Base-by-base conservation (phyloP, 2,797 vertebrate genomes). In the Danionella dracula region DNA sequence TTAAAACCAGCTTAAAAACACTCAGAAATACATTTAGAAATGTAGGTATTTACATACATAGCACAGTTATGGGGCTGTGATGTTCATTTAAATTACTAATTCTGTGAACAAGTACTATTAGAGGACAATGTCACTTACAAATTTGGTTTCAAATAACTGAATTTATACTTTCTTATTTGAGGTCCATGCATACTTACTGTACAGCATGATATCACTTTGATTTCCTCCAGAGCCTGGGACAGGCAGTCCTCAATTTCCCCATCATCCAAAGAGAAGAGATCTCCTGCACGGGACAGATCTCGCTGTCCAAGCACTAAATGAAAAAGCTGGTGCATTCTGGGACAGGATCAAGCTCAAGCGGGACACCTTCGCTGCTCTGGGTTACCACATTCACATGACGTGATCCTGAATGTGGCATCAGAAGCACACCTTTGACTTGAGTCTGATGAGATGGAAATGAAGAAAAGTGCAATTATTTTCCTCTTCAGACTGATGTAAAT, bases 181-280 rank as follows among this genome's bases (percentile, higher is more conserved):
- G n/a, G n/a, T 27, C 23, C 23, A 1, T 10, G 12, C 35, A 11
- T 77, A 88, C 93, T 92, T 78, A 98, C 96, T 41, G 66, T 82
- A 76, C 92, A 93, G 65, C 96, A 98, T 66, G 93, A 95, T 73
- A 99, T 99, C 60, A 84, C 73, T 82, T 91, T 94, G 84, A 98
- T 97, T 79, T 96, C 91, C n/a, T 95, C 91, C 68, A 99, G 84
- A 68, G 94, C 95, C 87, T 96, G 89, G 0, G 96, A 97, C 58
- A 98, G 81, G 71, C 92, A 90, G 48, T 86, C 90, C 83, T 97
- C 93, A 0, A 98, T 98, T 74, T 96, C 94, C 3, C 85, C 68
- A 74, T 97, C 93, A 23, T 93, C 90, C 77, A 98, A 85, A 64
- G 95, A 98, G 83, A 99, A 99, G 35, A 99, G 92, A 68, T 98